These are phyloP conservation scores for Scaptomyza caliginosa DNA, from an alignment of 2,888 invertebrate species.

Conservation along the genomic window DNA sequence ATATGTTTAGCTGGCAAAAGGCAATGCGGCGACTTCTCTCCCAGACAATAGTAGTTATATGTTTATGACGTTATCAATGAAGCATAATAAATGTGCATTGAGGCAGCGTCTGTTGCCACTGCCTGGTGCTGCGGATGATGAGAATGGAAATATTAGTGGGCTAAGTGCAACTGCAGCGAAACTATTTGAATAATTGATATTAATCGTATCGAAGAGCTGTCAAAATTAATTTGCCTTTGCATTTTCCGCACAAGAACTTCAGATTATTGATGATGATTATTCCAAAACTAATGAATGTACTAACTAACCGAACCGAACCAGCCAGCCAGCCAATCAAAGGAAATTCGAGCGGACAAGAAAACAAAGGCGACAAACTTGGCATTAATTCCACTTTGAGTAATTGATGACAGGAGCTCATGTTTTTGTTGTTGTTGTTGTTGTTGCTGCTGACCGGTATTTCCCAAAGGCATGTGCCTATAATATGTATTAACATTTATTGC, in stretches of 20 bases:
- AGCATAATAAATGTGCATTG: conserved; percentile 25
- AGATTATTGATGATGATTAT: conserved; percentile 70
- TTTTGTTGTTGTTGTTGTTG: neutral
- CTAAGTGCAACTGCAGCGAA: conserved; percentile 24
- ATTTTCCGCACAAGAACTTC: conserved; percentile 29
- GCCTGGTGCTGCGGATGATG: neutral
- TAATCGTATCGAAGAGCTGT: conserved; percentile 72
- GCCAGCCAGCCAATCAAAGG: neutral
- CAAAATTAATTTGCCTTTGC: conserved; percentile 72
- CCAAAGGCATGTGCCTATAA: conserved; percentile 65
- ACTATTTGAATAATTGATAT: conserved; percentile 75
- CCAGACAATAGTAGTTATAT: neutral
- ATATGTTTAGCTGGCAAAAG: neutral
- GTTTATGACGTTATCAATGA: conserved; percentile 35
- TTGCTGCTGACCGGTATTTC: conserved; percentile 29
- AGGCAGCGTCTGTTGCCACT: neutral
- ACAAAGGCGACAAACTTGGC: conserved; percentile 16
- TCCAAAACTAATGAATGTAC: conserved; percentile 43
- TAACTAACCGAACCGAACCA: neutral
- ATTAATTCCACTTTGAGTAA: conserved; percentile 52
- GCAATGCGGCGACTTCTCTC: neutral
- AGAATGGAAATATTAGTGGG: neutral
- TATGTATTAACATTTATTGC: conserved; percentile 79
- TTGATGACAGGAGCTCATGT: conserved; percentile 45
- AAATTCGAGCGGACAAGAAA: neutral